phyloP scores from a whole-genome alignment of 1,140 invertebrate genomes.

The Bombus sibiricus region DNA sequence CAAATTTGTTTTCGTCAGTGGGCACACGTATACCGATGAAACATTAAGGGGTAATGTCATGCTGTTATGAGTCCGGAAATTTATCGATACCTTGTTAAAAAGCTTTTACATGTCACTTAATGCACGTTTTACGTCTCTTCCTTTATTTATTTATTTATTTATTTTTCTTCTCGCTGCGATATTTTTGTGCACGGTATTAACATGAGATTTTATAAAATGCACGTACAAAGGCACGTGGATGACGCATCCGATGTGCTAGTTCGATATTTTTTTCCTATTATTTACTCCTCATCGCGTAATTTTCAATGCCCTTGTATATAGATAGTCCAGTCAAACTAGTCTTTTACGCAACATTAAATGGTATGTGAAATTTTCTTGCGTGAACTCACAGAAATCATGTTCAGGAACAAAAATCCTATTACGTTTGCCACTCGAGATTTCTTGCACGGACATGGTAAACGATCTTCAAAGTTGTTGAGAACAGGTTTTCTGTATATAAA shows the following conservation, averaged over 20 bases:
- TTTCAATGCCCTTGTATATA: background rate
- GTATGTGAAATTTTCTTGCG: no score
- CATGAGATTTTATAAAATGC: background rate
- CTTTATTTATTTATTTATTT: background rate
- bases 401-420: no score
- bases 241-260: background rate
- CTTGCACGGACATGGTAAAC: no score
- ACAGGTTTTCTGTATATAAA: no score
- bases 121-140: constrained; percentile 24
- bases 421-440: no score
- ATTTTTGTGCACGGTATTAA: background rate
- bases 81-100: constrained; percentile 57
- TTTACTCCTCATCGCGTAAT: background rate
- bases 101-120: constrained; percentile 57
- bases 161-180: background rate
- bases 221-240: background rate
- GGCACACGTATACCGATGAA: constrained; percentile 3
- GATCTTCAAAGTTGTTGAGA: no score
- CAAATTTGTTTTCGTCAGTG: background rate
- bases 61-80: constrained; percentile 60
- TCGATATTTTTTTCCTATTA: background rate
- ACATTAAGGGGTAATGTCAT: constrained; percentile 59
- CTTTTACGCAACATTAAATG: no score
- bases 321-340: background rate
- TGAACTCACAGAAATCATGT: no score